Evolutionary conservation across 2,797 vertebrate genomes (phyloP), one percentile per base, ranked within the genome.

Genomic region (Polyboroides typus): DNA sequence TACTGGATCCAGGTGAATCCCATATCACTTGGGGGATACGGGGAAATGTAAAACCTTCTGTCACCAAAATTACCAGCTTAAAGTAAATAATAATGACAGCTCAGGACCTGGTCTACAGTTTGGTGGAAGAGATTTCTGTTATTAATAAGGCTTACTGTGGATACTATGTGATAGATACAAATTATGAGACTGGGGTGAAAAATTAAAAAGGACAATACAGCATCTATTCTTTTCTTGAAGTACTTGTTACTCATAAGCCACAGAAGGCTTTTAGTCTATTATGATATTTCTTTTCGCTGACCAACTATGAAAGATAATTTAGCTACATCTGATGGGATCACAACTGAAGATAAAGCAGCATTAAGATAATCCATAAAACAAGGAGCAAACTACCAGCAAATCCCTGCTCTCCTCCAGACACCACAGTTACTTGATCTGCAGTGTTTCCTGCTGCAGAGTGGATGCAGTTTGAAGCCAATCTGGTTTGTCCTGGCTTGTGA

Each of bases 361-460:
- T 95, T 92, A 96, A 86, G n/a, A 90, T 92, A 91, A 96, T 91
- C 92, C 68, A 91, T 70, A 92, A 92, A 95, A 93, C 91, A 94
- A 95, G 89, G 56, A 96, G 84, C 62, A 97, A 96, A 97, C 95
- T 96, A 96, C 96, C 97, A 97, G 92, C 90, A 88, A 97, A 96
- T 92, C 93, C 91, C 79, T 97, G 92, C 73, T 89, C 89, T 94
- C 91, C 93, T 97, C 90, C 82, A 91, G 59, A 95, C 73, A 96
- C 80, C 79, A 50, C 72, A 68, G 89, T 94, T 81, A 92, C 59
- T 90, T 80, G 84, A 92, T 86, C 90, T 38, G 12, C 62, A 93
- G 50, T 20, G 75, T 83, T 93, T 90, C 90, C 90, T 89, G 64
- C 72, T 81, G 87, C 58, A 96, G 79, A 88, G n/a, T 52, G 64